Base-by-base conservation (phyloP, 2,888 invertebrate species). In the Zaprionus obscuricornis region DNA sequence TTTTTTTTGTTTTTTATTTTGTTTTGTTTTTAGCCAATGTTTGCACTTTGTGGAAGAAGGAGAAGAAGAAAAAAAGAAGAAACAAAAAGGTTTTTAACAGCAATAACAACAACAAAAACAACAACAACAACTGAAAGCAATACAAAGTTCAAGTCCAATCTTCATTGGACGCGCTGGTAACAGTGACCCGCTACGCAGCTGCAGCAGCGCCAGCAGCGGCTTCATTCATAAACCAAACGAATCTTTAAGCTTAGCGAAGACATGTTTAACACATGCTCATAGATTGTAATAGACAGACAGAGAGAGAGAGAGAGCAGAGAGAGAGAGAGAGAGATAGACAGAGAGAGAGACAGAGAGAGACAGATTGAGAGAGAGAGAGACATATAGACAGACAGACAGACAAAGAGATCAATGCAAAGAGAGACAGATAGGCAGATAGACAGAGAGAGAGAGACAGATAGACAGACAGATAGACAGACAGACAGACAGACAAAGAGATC, bases 141-240 rank as follows among this genome's bases (percentile, higher is more conserved):
- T 42, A 64, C 64, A 79, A 79, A 79, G 78, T 84, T 79, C 84
- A 79, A 84, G 82, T 77, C 63, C 68, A 55, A 47, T 43, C 47
- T 52, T 39, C 47, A 31, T 29, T 13, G 31, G 64, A 69, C 64
- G 76, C 60, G 58, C 45, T 29, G 60, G 56, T 60, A 73, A 60
- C 74, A 74, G 74, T 74, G 74, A 74, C 73, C 73, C 62, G 57
- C 37, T 17, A 55, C 39, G 54, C 40, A 26, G 31, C 45, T 50
- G 62, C 63, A 54, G 11, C 51, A n/a, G n/a, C 29, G 34, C 10
- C 2, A 17, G 1, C 16, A n/a, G 14, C 10, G 29, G 26, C 14
- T 16, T 45, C 58, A 68, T 69, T 52, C 43, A 64, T 57, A 69
- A 59, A 40, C 18, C 39, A 16, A 40, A 51, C 42, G 10, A 10